Conservation (phyloP, 2,113 vertebrate species). For the Lophochroa leadbeateri region DNA sequence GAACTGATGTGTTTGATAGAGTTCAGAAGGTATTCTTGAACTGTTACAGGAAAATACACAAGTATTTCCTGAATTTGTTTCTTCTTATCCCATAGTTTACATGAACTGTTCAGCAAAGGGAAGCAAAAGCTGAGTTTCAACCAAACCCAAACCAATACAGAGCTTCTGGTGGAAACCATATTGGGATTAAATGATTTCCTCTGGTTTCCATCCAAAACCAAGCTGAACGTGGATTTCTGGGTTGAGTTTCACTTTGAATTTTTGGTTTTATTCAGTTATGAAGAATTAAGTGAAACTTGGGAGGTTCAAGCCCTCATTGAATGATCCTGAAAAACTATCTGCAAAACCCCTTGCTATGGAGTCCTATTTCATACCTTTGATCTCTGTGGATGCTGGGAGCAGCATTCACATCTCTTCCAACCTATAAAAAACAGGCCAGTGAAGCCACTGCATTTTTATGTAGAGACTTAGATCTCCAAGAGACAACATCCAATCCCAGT, state of each 20-base stretch:
- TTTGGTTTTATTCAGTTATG: conserved; percentile 61
- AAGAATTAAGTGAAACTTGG: conserved; percentile 68
- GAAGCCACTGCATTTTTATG: conserved; percentile 1
- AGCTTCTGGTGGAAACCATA: conserved; percentile 69
- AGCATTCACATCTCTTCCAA: conserved; percentile 20
- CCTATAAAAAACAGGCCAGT: not conserved
- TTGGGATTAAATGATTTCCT: conserved; percentile 71
- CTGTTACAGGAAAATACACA: conserved; percentile 29
- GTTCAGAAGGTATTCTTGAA: conserved; percentile 40
- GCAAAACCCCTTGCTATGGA: conserved; percentile 35
- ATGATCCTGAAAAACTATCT: conserved; percentile 61
- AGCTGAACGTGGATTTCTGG: conserved; percentile 62
- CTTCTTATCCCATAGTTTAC: conserved; percentile 52
- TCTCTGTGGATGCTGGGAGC: conserved; percentile 45
- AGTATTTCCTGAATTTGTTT: conserved; percentile 63
- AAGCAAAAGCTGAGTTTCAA: conserved; percentile 59
- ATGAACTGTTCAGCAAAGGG: conserved; percentile 39
- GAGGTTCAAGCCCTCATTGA: conserved; percentile 59
- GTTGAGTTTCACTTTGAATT: conserved; percentile 65
- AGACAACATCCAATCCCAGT: not conserved
- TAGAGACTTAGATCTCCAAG: not conserved
- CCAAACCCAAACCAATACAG: conserved; percentile 39
- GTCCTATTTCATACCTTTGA: conserved; percentile 55
- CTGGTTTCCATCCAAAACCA: conserved; percentile 65
- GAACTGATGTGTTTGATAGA: conserved; percentile 19